Percentiles rank a stretch among this genome's conserved stretches.
Evolutionary conservation across 2,888 invertebrate genomes (phyloP).

Genomic region (Pollenia angustigena): DNA sequence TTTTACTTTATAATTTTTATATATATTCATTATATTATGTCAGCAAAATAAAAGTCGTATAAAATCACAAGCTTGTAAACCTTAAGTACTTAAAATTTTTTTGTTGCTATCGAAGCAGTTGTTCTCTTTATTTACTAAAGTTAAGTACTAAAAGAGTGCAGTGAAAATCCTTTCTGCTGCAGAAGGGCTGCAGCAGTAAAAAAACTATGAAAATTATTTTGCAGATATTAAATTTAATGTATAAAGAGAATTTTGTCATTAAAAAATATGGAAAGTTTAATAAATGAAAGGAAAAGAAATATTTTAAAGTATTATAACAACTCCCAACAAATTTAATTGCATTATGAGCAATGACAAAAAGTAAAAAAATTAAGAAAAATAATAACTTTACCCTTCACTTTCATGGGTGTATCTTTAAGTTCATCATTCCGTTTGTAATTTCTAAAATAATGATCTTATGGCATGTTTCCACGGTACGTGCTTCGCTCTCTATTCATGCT

Average conservation of each 20-base stretch:
- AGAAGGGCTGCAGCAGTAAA: background rate
- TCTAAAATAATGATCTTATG: too few species aligned
- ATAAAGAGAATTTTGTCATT: background rate
- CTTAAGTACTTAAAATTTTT: constrained; percentile 18
- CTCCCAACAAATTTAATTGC: background rate
- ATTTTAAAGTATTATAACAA: background rate
- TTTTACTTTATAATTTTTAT: background rate
- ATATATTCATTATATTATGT: background rate
- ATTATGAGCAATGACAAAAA: background rate
- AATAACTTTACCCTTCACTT: too few species aligned
- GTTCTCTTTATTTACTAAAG: background rate
- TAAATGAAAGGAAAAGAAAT: background rate
- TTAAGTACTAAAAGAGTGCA: background rate
- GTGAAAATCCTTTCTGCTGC: background rate
- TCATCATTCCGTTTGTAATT: too few species aligned
- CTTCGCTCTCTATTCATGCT: too few species aligned
- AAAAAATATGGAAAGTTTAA: background rate
- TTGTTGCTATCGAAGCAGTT: background rate
- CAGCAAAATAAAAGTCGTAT: constrained; percentile 25
- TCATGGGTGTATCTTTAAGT: too few species aligned
- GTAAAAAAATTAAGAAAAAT: too few species aligned
- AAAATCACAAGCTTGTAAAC: constrained; percentile 21
- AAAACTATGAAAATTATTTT: constrained; percentile 6
- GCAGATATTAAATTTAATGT: constrained; percentile 16
- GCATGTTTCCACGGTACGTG: too few species aligned